These are phyloP conservation scores for Drosophila albomicans DNA, from an alignment of 1,140 invertebrate genomes.

Conservation along the genomic window DNA sequence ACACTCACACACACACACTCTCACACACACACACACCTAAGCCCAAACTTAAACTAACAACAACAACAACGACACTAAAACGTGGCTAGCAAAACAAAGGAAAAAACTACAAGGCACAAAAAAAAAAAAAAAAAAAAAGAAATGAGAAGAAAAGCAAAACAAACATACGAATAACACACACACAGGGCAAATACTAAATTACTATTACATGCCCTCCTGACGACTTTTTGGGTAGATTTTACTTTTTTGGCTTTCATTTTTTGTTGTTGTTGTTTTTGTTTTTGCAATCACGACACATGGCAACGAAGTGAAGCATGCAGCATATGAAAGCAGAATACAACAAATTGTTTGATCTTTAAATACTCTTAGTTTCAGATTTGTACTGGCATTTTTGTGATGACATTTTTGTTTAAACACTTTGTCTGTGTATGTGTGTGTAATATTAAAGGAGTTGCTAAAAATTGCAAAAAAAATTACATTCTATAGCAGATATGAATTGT, in stretches of 20 bases:
- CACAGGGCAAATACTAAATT: conserved; percentile 39
- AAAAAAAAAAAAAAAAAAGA: conserved; percentile 15
- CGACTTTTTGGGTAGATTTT: conserved; percentile 26
- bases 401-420: no score
- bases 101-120: conserved; percentile 22
- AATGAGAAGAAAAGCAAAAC: conserved; percentile 1
- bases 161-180: conserved; percentile 13
- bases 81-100: conserved; percentile 33
- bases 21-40: not conserved
- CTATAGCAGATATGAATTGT: no score
- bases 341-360: conserved; percentile 27
- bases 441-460: no score
- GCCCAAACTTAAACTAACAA: conserved; percentile 5
- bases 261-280: not conserved
- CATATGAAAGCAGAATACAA: not conserved
- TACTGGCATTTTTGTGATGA: not conserved
- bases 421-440: no score
- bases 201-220: conserved; percentile 31
- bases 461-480: no score
- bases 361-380: not conserved
- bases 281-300: conserved; percentile 35
- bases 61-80: conserved; percentile 29
- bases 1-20: not conserved
- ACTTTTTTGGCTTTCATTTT: not conserved
- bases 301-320: conserved; percentile 22